These are phyloP conservation scores for Phrynosoma platyrhinos DNA, from an alignment of 2,113 vertebrate species.

Conservation along the genomic window DNA sequence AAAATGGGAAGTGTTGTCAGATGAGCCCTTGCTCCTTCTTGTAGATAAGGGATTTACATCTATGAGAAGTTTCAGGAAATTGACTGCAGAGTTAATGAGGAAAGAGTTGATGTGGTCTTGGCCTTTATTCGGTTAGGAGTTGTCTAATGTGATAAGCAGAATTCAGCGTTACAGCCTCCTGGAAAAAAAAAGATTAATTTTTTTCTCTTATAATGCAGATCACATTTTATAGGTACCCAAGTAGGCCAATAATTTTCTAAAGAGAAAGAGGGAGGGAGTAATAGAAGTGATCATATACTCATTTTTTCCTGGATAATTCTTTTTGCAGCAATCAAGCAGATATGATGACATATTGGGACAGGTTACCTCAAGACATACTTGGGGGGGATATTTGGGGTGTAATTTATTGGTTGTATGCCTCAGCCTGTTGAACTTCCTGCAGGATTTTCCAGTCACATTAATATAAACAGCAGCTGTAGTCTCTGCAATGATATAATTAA, in stretches of 20 bases:
- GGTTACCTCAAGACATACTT: background rate
- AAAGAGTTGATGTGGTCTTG: background rate
- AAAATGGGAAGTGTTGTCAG: conserved; percentile 30
- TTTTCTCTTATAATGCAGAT: conserved; percentile 2
- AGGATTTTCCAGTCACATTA: background rate
- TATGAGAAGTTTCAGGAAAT: conserved; percentile 35
- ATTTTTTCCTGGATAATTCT: conserved; percentile 37
- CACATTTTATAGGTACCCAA: conserved; percentile 22
- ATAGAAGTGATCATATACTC: conserved; percentile 26
- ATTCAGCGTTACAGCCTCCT: background rate
- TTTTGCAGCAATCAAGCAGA: background rate
- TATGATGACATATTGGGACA: background rate
- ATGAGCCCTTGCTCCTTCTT: conserved; percentile 41
- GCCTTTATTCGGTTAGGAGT: conserved; percentile 36
- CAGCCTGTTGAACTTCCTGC: background rate
- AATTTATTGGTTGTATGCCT: background rate
- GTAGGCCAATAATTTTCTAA: background rate
- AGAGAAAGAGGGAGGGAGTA: background rate
- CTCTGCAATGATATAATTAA: too few relatives aligned
- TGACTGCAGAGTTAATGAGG: conserved; percentile 16
- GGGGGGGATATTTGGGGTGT: background rate
- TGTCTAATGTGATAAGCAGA: background rate
- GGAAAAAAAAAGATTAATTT: background rate
- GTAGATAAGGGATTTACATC: conserved; percentile 29
- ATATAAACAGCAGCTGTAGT: background rate